Evolutionary conservation across 2,113 vertebrate genomes (phyloP), one percentile per base, ranked within the genome.

Genomic region (Pitta sordida): DNA sequence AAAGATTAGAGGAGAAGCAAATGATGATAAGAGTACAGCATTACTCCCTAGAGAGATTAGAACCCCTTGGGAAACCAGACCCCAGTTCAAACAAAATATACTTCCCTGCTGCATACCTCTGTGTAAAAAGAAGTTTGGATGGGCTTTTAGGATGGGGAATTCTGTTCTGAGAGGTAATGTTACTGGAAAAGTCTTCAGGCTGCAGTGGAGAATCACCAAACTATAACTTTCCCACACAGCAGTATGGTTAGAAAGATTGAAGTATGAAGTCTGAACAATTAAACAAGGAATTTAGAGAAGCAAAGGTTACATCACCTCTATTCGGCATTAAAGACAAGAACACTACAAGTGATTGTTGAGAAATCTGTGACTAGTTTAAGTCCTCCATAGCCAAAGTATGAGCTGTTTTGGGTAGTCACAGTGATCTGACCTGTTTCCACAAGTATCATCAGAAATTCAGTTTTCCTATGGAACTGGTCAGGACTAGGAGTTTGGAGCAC

Each of bases 31-130:
- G 51, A 88, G 46, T 43, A 30, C 29, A 59, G 19, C 48, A 80
- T 86, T 94, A 90, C 87, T 94, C 70, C 78, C 83, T 59, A 55
- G 75, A 83, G 83, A 93, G 49, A 94, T 94, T 86, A 85, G 67
- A 91, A 93, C 14, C 70, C 37, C 34, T 85, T 83, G 84, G 59
- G 62, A 93, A 92, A 63, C n/a, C 0, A 7, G 44, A 75, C 30
- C 62, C 69, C 60, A 39, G 24, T 80, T 89, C 78, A 85, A 79
- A 83, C 0, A 12, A 94, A 91, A 91, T n/a, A 20, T 15, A 14
- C 59, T 86, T 90, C 39, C 17, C 63, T 10, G 5, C 51, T 63
- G 48, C 20, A 46, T 75, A 65, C 34, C 6, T 87, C 41, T 39
- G 18, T 30, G 59, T 83, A 87, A 34, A 70, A 77, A 59, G 21